Conservation (phyloP, 1,140 invertebrate genomes). For the Epicauta chinensis region DNA sequence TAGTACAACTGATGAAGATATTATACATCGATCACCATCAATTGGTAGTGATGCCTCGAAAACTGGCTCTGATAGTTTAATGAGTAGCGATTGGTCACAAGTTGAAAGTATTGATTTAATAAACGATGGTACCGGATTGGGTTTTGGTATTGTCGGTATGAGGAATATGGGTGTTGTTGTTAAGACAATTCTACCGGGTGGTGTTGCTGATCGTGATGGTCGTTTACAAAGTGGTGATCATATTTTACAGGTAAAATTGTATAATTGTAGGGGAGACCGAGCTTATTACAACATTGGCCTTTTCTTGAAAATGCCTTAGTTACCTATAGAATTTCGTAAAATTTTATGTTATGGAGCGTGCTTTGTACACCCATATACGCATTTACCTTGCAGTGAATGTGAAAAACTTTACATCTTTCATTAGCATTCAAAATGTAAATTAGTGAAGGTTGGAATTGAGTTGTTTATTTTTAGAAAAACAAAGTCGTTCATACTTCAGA, state of each 20-base stretch:
- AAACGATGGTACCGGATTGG: conserved; percentile 92
- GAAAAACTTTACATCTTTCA: no score
- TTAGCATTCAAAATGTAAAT: no score
- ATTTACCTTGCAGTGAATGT: no score
- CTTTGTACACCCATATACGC: no score
- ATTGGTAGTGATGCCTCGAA: conserved; percentile 68
- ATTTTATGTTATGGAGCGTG: no score
- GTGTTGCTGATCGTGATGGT: conserved; percentile 91
- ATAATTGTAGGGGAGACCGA: no score
- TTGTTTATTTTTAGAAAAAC: no score
- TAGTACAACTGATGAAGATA: conserved; percentile 47
- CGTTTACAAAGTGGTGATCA: conserved; percentile 92
- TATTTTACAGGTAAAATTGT: conserved; percentile 76
- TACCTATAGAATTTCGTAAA: no score
- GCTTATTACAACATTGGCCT: no score
- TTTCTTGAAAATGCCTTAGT: no score
- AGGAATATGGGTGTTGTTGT: conserved; percentile 95
- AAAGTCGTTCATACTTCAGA: no score
- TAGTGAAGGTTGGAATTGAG: no score
- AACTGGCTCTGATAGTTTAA: conserved; percentile 64
- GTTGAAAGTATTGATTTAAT: conserved; percentile 92
- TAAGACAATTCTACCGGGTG: conserved; percentile 92
- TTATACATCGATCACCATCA: conserved; percentile 55
- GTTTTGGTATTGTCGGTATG: conserved; percentile 96
- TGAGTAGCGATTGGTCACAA: conserved; percentile 91